phyloP scores from a whole-genome alignment of 2,888 invertebrate species.

The Diplolepis rosae region DNA sequence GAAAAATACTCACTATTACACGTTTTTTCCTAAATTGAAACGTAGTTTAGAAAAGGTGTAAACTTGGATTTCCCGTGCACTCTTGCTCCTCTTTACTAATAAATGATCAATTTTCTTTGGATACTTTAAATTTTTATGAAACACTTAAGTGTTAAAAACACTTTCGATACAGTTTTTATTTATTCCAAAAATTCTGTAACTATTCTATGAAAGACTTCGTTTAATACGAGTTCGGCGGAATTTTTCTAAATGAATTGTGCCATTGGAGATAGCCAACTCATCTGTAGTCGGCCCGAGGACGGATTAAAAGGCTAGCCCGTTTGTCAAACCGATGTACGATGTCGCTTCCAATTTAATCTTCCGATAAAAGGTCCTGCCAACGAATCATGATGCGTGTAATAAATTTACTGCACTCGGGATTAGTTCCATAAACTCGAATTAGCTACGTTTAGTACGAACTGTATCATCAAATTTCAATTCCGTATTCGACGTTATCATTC shows the following conservation, averaged over 20 bases:
- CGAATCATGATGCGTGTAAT: constrained; percentile 46
- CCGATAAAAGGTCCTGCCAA: constrained; percentile 45
- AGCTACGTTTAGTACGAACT: neutral
- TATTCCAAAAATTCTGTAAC: too few relatives aligned
- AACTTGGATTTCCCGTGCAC: too few relatives aligned
- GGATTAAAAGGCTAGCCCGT: constrained; percentile 16
- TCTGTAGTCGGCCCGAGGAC: neutral
- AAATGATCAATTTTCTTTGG: neutral
- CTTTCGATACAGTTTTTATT: too few relatives aligned
- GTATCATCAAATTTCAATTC: neutral
- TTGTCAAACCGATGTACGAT: constrained; percentile 33
- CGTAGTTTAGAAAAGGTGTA: too few relatives aligned
- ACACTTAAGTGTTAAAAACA: too few relatives aligned
- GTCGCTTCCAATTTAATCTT: constrained; percentile 48
- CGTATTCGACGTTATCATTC: neutral
- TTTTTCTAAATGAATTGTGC: constrained; percentile 23
- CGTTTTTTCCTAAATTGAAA: too few relatives aligned
- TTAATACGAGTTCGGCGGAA: neutral
- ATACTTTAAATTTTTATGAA: neutral
- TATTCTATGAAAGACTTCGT: neutral
- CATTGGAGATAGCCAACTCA: neutral
- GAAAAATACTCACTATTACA: too few relatives aligned
- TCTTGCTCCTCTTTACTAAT: too few relatives aligned
- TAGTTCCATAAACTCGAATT: neutral
- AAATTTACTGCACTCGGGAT: constrained; percentile 36